Base-by-base conservation (phyloP, 2,113 vertebrate species). In the Leucopternis melanops region DNA sequence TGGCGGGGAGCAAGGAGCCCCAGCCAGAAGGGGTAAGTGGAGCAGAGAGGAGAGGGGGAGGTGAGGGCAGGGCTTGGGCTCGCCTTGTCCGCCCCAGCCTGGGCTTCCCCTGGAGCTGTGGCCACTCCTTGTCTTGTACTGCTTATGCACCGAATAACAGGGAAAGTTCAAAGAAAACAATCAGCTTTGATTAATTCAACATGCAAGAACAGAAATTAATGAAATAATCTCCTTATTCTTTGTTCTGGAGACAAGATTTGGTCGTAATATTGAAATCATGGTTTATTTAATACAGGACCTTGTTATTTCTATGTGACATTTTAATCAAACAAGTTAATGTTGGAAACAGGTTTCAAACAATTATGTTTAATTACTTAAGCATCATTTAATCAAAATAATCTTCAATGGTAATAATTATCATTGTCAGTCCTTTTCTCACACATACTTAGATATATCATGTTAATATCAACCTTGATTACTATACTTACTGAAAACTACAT, bases 371-470 rank as follows among this genome's bases (percentile, higher is more conserved):
- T 96, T 95, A 91, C 49, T 77, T 93, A 81, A 95, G 81, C 69
- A 77, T 86, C 29, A 77, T 88, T 96, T 95, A 90, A 96, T 96
- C 85, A 95, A 91, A 95, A 94, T 91, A 31, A 59, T 94, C 49
- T 95, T 95, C 77, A 62, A 2, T 87, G 36, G 23, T 78, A 84
- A 57, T 91, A 86, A 92, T 90, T 91, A 95, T 95, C 86, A 88
- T 89, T 96, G 81, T 96, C 71, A 52, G 42, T 70, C 58, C 71
- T 87, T 95, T 96, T 81, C 59, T 92, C 49, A 69, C 36, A 81
- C 19, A 31, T 78, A 45, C 42, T 91, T 95, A 89, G 54, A 49
- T 97, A 59, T 83, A 81, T 86, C 58, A 49, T 55, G 58, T 82
- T 86, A 77, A 45, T 92, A 87, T 87, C 26, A 85, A 47, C 52